Conservation (phyloP, 2,113 vertebrate genomes). For the Catharus fuscescens region DNA sequence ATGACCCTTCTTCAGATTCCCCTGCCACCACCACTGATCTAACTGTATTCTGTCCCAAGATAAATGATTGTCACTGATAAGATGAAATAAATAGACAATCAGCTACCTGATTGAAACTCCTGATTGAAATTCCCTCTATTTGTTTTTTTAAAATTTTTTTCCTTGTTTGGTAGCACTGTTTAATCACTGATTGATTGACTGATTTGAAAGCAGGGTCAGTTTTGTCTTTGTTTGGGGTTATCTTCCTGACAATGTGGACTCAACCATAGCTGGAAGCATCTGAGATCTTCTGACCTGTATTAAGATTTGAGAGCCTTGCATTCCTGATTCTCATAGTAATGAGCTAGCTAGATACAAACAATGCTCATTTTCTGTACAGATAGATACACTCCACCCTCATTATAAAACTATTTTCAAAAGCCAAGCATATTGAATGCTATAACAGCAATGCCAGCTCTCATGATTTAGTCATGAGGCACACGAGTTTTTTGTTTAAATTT, state of each 20-base stretch:
- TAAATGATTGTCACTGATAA: conserved; percentile 42
- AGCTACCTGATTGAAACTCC: conserved; percentile 10
- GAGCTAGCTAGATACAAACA: conserved; percentile 66
- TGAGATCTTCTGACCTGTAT: conserved; percentile 46
- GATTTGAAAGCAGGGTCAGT: conserved; percentile 32
- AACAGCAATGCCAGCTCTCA: conserved; percentile 77
- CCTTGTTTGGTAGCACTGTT: not conserved
- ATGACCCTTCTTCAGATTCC: conserved; percentile 21
- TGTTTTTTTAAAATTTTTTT: not conserved
- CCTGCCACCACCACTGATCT: not conserved
- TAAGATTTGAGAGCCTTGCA: conserved; percentile 51
- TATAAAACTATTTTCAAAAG: conserved; percentile 79
- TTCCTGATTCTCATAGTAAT: conserved; percentile 65
- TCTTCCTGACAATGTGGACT: not conserved
- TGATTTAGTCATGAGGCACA: conserved; percentile 84
- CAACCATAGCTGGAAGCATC: not conserved
- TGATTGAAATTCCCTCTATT: not conserved
- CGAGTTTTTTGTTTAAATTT: conserved; percentile 78
- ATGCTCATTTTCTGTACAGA: conserved; percentile 65
- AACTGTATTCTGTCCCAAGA: conserved; percentile 18
- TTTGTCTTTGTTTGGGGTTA: conserved; percentile 39
- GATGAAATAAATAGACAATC: conserved; percentile 30
- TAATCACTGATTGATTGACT: conserved; percentile 54
- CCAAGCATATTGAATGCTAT: conserved; percentile 71
- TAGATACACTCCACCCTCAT: conserved; percentile 69